Evolutionary conservation across 1,140 invertebrate genomes (phyloP).

Genomic region (Sycophaga agraensis): DNA sequence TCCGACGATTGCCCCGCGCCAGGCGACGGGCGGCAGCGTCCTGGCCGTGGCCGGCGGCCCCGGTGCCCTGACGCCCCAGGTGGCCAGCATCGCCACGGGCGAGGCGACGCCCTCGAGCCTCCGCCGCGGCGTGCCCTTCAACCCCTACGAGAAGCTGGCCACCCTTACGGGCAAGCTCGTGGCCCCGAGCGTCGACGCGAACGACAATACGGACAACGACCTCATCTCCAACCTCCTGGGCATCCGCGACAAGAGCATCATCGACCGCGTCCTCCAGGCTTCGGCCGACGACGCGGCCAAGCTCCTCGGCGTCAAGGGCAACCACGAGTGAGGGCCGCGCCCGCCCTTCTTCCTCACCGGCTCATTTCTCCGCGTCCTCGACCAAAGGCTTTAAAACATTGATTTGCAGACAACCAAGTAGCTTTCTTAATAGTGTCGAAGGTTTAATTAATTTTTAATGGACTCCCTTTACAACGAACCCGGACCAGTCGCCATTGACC

Average conservation of each 20-base stretch:
- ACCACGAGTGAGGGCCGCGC: slow-evolving; percentile 42
- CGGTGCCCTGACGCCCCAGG: slow-evolving; percentile 46
- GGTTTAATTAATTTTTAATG: no score
- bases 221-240: slow-evolving; percentile 87
- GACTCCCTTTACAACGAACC: background rate
- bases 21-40: slow-evolving; percentile 30
- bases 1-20: slow-evolving; percentile 55
- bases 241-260: slow-evolving; percentile 81
- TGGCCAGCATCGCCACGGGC: slow-evolving; percentile 44
- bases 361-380: background rate
- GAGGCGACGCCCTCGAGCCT: slow-evolving; percentile 49
- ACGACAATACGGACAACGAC: slow-evolving; percentile 65
- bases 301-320: slow-evolving; percentile 74
- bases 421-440: no score
- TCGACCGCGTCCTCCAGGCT: slow-evolving; percentile 80
- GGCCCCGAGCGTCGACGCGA: slow-evolving; percentile 45
- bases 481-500: background rate
- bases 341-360: background rate
- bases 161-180: slow-evolving; percentile 59
- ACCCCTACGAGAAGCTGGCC: slow-evolving; percentile 49
- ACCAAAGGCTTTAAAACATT: no score
- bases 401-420: no score
- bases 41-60: slow-evolving; percentile 32
- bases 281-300: slow-evolving; percentile 86
- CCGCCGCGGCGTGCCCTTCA: slow-evolving; percentile 47